Evolutionary conservation across 1,140 invertebrate genomes (phyloP), one percentile per base, ranked within the genome.

Genomic region (Drosophila micromelanica): DNA sequence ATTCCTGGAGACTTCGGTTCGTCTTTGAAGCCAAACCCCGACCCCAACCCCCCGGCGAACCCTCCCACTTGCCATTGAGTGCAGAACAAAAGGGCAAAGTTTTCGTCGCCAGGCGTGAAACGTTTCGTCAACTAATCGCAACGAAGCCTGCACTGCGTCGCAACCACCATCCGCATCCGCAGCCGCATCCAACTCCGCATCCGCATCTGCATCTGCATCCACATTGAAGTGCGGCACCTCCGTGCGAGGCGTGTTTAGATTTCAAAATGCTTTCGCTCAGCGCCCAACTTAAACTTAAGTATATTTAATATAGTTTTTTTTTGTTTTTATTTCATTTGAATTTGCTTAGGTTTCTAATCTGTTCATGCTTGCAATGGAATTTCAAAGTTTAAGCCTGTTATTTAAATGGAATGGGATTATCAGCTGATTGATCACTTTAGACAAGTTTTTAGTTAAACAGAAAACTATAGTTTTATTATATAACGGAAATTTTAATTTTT

Each of bases 91-190:
- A 89, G 84, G 84, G 68, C 71, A 87, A 87, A 87, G 78, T 87
- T 87, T 87, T 76, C 77, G 48, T 75, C 75, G 81, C 81, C 69
- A 78, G 77, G 70, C 81, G 82, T 67, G 68, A 76, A 79, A 76
- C 73, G 63, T 82, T 84, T 82, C 82, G 82, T 89, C 84, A 89
- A 75, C 79, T 73, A 89, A 72, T 72, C 69, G 69, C 69, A 67
- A 45, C 46, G 69, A 40, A 52, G 51, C 20, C 23, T 37, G 11
- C 20, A 38, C 65, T 23, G 30, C 63, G n/a, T 45, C 49, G 37
- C 15, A 48, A 61, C 32, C 23, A 42, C 35, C 54, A 56, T 38
- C 37, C 20, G 37, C 54, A 40, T 52, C 49, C 49, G 37, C 15
- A 48, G 52, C 37, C 20, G 37, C 54, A 40, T 51, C 48, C 49